These are phyloP conservation scores for Choloepus didactylus DNA, from an alignment of 2,797 vertebrate species.

Conservation along the genomic window DNA sequence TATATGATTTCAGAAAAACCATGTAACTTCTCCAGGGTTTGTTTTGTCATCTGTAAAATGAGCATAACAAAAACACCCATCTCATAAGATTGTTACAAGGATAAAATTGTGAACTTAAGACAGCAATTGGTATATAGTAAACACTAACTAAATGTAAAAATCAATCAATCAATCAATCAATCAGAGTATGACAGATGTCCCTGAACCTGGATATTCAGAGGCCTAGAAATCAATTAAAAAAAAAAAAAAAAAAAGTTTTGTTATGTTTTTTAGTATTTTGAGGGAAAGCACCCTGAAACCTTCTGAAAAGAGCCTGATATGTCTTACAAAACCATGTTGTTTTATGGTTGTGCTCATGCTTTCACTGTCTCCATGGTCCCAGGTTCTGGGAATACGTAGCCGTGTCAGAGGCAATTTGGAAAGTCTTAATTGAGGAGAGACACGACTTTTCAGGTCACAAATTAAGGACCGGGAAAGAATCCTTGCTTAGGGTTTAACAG, in stretches of 20 bases:
- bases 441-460: constrained; percentile 62
- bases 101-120: neutral
- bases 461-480: constrained; percentile 49
- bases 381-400: constrained; percentile 64
- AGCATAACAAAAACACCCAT: neutral
- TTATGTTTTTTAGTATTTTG: constrained; percentile 4
- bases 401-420: constrained; percentile 21
- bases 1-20: neutral
- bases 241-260: neutral
- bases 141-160: neutral
- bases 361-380: neutral
- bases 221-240: neutral
- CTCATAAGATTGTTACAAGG: neutral
- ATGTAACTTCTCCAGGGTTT: neutral
- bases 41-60: neutral
- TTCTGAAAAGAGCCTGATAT: neutral
- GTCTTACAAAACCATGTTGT: neutral
- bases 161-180: neutral
- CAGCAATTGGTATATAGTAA: neutral
- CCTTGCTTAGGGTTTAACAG: constrained; percentile 33
- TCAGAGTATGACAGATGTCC: neutral
- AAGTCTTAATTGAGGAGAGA: constrained; percentile 42
- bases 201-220: neutral
- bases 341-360: neutral
- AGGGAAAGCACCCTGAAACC: neutral